Evolutionary conservation across 2,113 vertebrate species (phyloP), one percentile per base, ranked within the genome.

Genomic region (Nerophis ophidion): DNA sequence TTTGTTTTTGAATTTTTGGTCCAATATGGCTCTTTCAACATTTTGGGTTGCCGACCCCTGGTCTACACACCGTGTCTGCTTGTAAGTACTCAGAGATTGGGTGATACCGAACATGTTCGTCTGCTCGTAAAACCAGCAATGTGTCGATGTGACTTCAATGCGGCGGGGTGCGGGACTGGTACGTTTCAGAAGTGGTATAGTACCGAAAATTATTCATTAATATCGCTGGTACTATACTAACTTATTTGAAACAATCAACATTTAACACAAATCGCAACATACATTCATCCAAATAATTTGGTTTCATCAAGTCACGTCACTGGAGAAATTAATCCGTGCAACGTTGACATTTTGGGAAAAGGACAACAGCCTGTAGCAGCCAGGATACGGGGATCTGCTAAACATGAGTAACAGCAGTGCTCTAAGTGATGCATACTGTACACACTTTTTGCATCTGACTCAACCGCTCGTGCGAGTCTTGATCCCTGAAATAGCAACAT

Each of bases 221-320:
- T 26, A 26, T 26, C 26, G 0, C 26, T n/a, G 26, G 4, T 3
- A 26, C 26, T 26, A 26, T 26, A 26, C 26, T 26, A 26, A 26
- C 4, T 26, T 26, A 88, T 89, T 86, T 76, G 85, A 79, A 80
- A 87, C 79, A 90, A 89, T 89, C 86, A 89, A 66, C 58, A 69
- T 75, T 87, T 80, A 87, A 88, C 84, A 71, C 79, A 71, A 83
- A 80, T 84, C 67, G 71, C 75, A 67, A 64, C 70, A 79, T 83
- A 82, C 71, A 83, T 84, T 72, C 71, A 83, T 84, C 78, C 67
- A 81, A 85, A 85, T 81, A 81, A 82, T 84, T 73, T 72, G 71
- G 63, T 70, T 83, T 72, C 72, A 83, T 79, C 70, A 74, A 77
- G 76, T 71, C 69, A 70, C 61, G 71, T 81, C 70, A 83, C 47